Conservation (phyloP, 2,797 vertebrate species). For the Gymnothorax reevesii region DNA sequence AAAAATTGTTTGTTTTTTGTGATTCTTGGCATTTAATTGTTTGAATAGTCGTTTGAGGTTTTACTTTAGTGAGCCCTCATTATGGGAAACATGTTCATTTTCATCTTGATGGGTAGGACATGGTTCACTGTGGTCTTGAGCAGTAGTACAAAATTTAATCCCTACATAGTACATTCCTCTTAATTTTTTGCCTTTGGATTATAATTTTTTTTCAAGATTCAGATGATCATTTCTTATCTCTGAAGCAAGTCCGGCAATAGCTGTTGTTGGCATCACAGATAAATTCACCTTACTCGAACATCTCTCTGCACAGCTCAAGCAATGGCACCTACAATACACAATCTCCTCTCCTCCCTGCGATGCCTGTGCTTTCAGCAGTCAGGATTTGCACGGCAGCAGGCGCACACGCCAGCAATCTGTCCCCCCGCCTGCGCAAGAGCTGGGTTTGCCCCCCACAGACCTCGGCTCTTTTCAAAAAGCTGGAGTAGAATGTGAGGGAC, state of each 20-base stretch:
- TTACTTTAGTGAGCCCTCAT: background rate
- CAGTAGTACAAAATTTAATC: background rate
- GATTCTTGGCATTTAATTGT: background rate
- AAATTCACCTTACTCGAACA: background rate
- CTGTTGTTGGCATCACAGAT: background rate
- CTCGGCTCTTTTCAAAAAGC: conserved; percentile 45
- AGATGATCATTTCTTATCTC: background rate
- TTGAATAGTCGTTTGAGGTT: background rate
- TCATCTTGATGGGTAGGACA: background rate
- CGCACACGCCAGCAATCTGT: conserved; percentile 52
- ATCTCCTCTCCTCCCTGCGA: conserved; percentile 44
- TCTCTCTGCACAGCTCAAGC: background rate
- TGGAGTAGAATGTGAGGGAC: conserved; percentile 30
- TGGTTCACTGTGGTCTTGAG: background rate
- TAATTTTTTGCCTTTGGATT: background rate
- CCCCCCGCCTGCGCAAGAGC: conserved; percentile 41
- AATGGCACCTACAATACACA: conserved; percentile 19
- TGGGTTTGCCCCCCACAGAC: conserved; percentile 48
- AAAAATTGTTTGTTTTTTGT: background rate
- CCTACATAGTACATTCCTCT: background rate
- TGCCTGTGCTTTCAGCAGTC: conserved; percentile 67
- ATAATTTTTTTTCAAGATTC: background rate
- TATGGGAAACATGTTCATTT: background rate
- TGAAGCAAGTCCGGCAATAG: background rate
- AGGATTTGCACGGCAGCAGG: conserved; percentile 58